Base-by-base conservation (phyloP, 2,888 invertebrate genomes). In the Cremastinae sp. region DNA sequence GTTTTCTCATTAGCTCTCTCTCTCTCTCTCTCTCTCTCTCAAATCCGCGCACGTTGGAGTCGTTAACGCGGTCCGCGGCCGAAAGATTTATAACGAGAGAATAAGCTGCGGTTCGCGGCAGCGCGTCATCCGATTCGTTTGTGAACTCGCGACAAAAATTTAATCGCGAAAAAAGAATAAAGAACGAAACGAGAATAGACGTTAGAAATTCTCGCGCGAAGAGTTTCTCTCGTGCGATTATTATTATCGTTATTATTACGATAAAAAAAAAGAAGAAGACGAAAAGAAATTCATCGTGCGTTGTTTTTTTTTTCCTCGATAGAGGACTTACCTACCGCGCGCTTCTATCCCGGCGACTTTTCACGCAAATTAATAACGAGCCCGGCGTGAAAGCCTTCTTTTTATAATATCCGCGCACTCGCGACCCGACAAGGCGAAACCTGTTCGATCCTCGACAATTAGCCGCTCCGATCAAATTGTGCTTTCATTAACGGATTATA, bases 11-110 rank as follows among this genome's bases (percentile, higher is more conserved):
- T 28, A 28, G 28, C 28, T 28, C 28, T 28, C n/a, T 28, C 28
- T 5, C 5, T 28, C 5, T 28, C 28, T 28, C 28, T 3, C 5
- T 28, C 2, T 2, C 28, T 28, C 28, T 28, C 28, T 28, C 28
- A 28, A 28, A 28, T 28, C 28, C 28, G 28, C 28, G 28, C 28
- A 28, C 45, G 51, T 78, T 41, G 43, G 78, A 80, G 79, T 83
- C 82, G 81, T 84, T 84, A 84, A 81, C 78, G 79, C 79, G 22
- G 53, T 10, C 53, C 59, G 49, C 68, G 74, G 61, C 80, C 28
- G 28, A 73, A 79, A 80, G 81, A 79, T 80, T 81, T 82, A 81
- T 82, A 83, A 83, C 83, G 79, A 84, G 80, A 72, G 71, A 28
- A 28, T 28, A 28, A 28, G 78, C 78, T 78, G 28, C 5, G 28